A percentile compares a stretch with the other conserved stretches of the same genome.
Evolutionary conservation across 2,888 invertebrate species (phyloP).

Genomic region (Eudemis profundana): DNA sequence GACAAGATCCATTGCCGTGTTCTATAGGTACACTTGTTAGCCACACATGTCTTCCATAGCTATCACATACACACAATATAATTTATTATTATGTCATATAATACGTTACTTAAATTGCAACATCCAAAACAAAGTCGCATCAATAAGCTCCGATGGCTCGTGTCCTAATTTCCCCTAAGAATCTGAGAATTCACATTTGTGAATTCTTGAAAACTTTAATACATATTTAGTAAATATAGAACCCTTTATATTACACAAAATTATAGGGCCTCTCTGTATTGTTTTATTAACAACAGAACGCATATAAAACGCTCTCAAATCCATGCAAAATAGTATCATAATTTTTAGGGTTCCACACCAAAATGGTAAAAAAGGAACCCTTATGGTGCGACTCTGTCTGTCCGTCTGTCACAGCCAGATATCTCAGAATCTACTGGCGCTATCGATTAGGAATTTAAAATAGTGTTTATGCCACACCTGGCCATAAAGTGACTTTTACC

Average conservation of each 20-base stretch:
- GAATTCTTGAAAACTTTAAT: background rate
- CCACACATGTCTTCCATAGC: constrained; percentile 14
- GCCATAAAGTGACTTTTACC: no score
- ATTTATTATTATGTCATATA: constrained; percentile 29
- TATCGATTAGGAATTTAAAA: no score
- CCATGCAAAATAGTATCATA: no score
- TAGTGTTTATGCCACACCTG: no score
- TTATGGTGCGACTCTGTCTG: no score
- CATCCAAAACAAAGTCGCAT: constrained; percentile 14
- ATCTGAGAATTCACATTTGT: background rate
- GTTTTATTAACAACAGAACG: background rate
- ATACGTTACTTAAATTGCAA: constrained; percentile 26
- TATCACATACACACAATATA: constrained; percentile 20
- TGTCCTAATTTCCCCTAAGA: background rate
- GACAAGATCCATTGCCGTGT: constrained; percentile 14
- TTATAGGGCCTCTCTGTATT: background rate
- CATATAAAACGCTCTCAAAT: no score
- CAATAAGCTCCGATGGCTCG: background rate
- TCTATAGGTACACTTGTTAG: constrained; percentile 15
- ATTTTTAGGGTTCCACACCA: no score
- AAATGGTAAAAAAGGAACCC: no score
- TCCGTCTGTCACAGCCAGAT: no score
- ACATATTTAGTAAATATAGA: background rate
- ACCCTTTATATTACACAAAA: background rate
- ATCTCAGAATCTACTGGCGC: no score